Base-by-base conservation (phyloP, 2,113 vertebrate species). In the Rhadina sibilatrix region DNA sequence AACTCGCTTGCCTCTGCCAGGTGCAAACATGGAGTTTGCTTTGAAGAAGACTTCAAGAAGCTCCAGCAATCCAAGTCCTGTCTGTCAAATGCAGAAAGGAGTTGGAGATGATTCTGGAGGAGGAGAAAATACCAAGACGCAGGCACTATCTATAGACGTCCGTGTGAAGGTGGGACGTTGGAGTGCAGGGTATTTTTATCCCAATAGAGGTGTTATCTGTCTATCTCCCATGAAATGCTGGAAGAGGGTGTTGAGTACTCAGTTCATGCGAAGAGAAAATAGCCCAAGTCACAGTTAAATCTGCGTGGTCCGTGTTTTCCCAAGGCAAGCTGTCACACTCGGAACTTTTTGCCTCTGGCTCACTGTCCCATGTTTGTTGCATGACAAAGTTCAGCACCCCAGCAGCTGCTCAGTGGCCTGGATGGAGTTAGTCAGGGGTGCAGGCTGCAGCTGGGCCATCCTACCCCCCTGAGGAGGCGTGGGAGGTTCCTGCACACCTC, bases 141-240 rank as follows among this genome's bases (percentile, higher is more conserved):
- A 83, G 56, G 93, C 64, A 21, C 95, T 97, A 97, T 92, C 72
- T 95, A 91, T 93, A 97, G 95, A 28, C 49, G 61, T 89, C 91
- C 82, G 11, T 95, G 94, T 96, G 97, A 96, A 97, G 96, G 96
- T 95, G 95, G 96, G 56, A 95, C 84, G 90, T 91, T 96, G 95
- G 92, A 97, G 96, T 83, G 89, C n/a, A 15, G 71, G 5, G 68
- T 97, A 96, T 97, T 97, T 96, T 96, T 97, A 96, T 96, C 96
- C 91, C 86, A 42, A 76, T 76, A 90, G 94, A 94, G 95, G 90
- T 94, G 94, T 90, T 92, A 96, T 94, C 86, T 96, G 93, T 94
- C 93, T 96, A 90, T 97, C 94, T 97, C 96, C 91, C 88, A 65
- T 59, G 89, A 95, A 87, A 74, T 75, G 87, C 85, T 92, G 84